phyloP scores from a whole-genome alignment of 1,140 invertebrate species.

The Bombus ignitus region DNA sequence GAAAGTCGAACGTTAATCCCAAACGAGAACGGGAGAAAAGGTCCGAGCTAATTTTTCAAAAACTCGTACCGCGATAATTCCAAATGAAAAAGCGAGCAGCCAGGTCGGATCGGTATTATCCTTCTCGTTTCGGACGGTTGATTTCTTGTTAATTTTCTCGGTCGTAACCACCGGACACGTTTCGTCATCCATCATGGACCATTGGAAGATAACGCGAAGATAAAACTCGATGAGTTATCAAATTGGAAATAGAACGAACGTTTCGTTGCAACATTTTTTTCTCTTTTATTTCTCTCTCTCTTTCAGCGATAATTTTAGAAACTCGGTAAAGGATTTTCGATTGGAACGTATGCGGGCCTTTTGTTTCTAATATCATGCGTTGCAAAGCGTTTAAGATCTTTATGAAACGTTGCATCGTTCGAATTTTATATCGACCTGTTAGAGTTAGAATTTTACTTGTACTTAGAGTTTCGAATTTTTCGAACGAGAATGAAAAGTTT shows the following conservation, averaged over 20 bases:
- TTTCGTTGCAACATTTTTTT: background rate
- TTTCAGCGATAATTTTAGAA: background rate
- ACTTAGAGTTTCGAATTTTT: no score
- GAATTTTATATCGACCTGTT: background rate
- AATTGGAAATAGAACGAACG: background rate
- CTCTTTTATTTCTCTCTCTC: no score
- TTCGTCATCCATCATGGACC: background rate
- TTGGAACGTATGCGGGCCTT: background rate
- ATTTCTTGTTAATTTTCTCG: constrained; percentile 7
- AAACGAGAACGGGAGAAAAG: constrained; percentile 14
- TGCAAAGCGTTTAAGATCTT: background rate
- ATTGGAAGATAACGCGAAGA: background rate
- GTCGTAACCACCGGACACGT: background rate
- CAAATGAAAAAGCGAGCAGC: constrained; percentile 57
- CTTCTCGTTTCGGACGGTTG: background rate
- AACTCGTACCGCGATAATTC: constrained; percentile 58
- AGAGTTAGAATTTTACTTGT: no score
- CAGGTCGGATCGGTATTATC: constrained; percentile 52
- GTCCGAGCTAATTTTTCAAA: constrained; percentile 67
- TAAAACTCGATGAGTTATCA: background rate
- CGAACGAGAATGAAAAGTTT: no score
- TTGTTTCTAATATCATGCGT: background rate
- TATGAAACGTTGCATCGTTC: background rate
- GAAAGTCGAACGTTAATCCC: constrained; percentile 43
- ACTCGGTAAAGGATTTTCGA: background rate